Evolutionary conservation across 2,113 vertebrate genomes (phyloP), one percentile per base, ranked within the genome.

Genomic region (Uria aalge): DNA sequence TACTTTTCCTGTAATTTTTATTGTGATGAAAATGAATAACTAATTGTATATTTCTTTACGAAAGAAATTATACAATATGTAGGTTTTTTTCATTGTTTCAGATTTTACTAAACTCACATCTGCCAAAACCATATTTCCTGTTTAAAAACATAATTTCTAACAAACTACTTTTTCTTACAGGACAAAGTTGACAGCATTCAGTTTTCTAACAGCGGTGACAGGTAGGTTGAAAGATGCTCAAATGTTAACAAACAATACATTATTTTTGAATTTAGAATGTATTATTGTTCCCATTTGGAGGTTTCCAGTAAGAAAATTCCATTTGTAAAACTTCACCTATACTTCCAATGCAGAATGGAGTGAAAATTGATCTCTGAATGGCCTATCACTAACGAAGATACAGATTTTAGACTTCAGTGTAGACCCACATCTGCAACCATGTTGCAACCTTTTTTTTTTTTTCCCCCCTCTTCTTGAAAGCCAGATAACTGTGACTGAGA

Each of bases 151-250:
- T 15, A 24, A 60, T 29, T 92, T 92, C 17, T 87, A 52, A 97
- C 12, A 32, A 59, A 24, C 27, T 73, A 3, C 32, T n/a, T 90
- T 92, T 79, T 67, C 45, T 67, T 97, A 38, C 72, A 99, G 99
- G 99, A 99, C 96, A 99, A 99, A 98, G 99, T 99, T 78, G 99
- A 99, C 97, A 99, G 99, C 96, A 99, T 99, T 95, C 99, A 99
- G 45, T 99, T 99, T 97, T 99, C 99, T 96, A 99, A 99, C 96
- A 98, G 94, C 47, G 98, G 99, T 91, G 98, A 99, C 95, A 98
- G 99, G 99, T 99, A 98, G 83, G 98, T 96, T 85, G 73, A 50
- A 90, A 92, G 20, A 43, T 76, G 9, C 22, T 95, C 15, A 64
- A 38, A 43, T 71, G 9, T 38, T 18, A 63, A 50, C 22, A 71